phyloP scores from a whole-genome alignment of 2,113 vertebrate genomes.

The Centrocercus urophasianus region DNA sequence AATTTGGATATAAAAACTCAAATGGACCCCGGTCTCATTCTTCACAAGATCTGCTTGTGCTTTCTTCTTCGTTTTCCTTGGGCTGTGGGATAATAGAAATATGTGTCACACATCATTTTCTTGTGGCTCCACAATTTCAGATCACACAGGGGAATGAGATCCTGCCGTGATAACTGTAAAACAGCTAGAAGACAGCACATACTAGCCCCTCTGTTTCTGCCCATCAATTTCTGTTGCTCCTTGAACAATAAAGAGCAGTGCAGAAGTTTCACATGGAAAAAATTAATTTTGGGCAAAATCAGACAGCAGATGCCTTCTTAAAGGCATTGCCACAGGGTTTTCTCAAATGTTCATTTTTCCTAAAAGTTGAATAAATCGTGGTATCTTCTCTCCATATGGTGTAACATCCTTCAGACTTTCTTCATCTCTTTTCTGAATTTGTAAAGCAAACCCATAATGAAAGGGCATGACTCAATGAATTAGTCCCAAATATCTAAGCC shows the following conservation, averaged over 20 bases:
- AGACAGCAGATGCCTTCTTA: not conserved
- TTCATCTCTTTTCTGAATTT: not conserved
- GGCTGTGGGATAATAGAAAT: not conserved
- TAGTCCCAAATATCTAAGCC: not conserved
- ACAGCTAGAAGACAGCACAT: not conserved
- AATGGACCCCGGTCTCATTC: not conserved
- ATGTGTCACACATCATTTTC: not conserved
- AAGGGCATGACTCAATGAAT: not conserved
- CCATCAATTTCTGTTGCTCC: not conserved
- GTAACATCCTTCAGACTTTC: not conserved
- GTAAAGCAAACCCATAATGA: not conserved
- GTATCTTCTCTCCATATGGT: not conserved
- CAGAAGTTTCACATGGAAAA: not conserved
- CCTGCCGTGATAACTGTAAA: not conserved
- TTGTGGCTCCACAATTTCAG: not conserved
- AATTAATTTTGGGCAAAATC: not conserved
- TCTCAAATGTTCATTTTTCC: not conserved
- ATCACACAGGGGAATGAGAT: not conserved
- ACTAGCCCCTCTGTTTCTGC: not conserved
- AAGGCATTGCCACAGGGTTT: not conserved
- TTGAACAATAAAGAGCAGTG: not conserved
- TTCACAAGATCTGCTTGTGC: not conserved
- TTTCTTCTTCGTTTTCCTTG: not conserved
- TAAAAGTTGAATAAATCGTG: not conserved
- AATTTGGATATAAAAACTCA: not conserved